A percentile compares a stretch with the other conserved stretches of the same genome.
Conservation (phyloP, 2,113 vertebrate genomes). For the Jacana jacana region DNA sequence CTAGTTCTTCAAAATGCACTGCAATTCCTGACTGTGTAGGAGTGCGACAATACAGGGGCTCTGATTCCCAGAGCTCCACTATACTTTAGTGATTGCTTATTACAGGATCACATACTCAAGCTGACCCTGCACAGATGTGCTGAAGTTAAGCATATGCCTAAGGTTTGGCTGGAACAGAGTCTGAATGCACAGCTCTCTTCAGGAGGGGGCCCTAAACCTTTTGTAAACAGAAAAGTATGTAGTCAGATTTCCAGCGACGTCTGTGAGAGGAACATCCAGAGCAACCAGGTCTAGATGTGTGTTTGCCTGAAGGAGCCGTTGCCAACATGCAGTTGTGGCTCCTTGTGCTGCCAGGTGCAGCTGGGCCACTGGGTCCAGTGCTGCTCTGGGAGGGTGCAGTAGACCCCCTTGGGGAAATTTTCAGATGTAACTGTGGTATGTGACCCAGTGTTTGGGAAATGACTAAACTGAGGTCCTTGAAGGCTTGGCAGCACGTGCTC, state of each 20-base stretch:
- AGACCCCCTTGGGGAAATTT: neutral
- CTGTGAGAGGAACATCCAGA: neutral
- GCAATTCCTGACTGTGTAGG: neutral
- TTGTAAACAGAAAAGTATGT: neutral
- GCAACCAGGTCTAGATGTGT: neutral
- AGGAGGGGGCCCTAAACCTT: neutral
- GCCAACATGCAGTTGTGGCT: neutral
- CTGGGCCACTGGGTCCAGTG: neutral
- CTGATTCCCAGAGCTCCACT: neutral
- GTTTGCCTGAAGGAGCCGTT: neutral
- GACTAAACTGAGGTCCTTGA: neutral
- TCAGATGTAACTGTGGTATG: neutral
- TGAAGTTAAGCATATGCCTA: neutral
- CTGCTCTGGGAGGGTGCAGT: neutral
- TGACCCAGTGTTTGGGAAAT: neutral
- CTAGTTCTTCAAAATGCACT: conserved; percentile 1
- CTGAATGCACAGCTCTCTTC: neutral
- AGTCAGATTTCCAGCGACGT: neutral
- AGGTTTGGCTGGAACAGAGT: neutral
- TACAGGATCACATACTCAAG: neutral
- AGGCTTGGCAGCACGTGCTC: neutral
- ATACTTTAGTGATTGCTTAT: neutral
- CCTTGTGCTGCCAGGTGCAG: neutral
- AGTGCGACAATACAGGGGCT: neutral
- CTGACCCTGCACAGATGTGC: neutral